These are phyloP conservation scores for Habrosyne pyritoides DNA, from an alignment of 2,888 invertebrate genomes.

Conservation along the genomic window DNA sequence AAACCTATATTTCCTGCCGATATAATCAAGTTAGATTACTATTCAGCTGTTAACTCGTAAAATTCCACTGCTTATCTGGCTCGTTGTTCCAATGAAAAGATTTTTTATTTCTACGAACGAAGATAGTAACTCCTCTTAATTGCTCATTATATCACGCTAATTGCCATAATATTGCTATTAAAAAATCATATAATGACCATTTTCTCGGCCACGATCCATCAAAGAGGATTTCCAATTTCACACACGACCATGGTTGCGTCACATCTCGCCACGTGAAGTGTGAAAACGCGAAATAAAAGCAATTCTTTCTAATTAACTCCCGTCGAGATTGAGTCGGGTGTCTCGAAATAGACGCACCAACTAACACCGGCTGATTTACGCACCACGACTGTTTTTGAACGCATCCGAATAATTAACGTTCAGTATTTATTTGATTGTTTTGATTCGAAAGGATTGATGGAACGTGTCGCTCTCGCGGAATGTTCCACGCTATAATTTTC, in stretches of 20 bases:
- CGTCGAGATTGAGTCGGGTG: constrained; percentile 61
- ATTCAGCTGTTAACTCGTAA: constrained; percentile 6
- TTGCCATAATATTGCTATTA: constrained; percentile 48
- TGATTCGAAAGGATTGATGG: constrained; percentile 73
- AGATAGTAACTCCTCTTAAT: constrained; percentile 14
- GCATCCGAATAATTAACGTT: constrained; percentile 75
- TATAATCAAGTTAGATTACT: not conserved
- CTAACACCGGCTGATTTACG: constrained; percentile 71
- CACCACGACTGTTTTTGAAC: constrained; percentile 70
- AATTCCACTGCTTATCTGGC: not conserved
- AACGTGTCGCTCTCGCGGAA: constrained; percentile 33
- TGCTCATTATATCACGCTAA: constrained; percentile 48
- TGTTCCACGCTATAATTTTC: constrained; percentile 33
- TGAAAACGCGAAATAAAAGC: constrained; percentile 82
- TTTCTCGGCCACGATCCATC: constrained; percentile 55
- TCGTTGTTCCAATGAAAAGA: not conserved
- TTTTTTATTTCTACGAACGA: not conserved
- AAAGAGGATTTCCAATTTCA: constrained; percentile 63
- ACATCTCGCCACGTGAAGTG: constrained; percentile 64
- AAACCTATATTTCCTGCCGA: not conserved
- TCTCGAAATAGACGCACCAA: constrained; percentile 67
- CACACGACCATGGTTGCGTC: constrained; percentile 58
- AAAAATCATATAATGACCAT: constrained; percentile 52
- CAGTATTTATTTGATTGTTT: constrained; percentile 79
- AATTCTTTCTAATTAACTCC: constrained; percentile 82